Evolutionary conservation across 2,113 vertebrate genomes (phyloP), one percentile per base, ranked within the genome.

Genomic region (Microtus richardsoni): DNA sequence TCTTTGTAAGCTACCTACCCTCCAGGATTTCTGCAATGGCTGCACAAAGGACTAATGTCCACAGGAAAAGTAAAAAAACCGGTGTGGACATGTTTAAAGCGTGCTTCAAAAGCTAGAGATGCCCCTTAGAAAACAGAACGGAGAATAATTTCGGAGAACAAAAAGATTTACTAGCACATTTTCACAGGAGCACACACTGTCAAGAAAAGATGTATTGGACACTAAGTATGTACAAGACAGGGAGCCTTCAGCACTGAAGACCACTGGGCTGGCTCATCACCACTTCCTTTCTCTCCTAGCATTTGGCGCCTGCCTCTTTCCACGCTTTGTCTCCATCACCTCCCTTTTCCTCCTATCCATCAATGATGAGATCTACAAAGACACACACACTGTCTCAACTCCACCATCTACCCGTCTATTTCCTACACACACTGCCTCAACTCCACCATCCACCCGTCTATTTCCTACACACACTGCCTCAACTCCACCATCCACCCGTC

Each of bases 81-180:
- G 74, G 4, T 7, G 22, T 28, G 91, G 79, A 44, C 74, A 92
- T 90, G 62, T 64, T 79, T 96, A 80, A 95, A 88, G 89, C 7
- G 36, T 0, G 78, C 54, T 79, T 36, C 28, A 54, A 84, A 78
- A 78, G 64, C 12, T 24, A 64, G 24, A 54, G 10, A 77, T 52
- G 7, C 12, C 82, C 89, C 91, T 89, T 88, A 47, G 49, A 89
- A 88, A 88, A 95, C 52, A 82, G 82, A 94, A 91, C 3, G 26
- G 91, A 75, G 49, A 85, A 60, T 68, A 92, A 93, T 36, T 90
- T 89, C 58, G 39, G 16, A 80, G 41, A 66, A 92, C n/a, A 83
- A 66, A 89, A 60, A 33, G 19, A 89, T 73, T 66, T 33, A 60
- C 82, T n/a, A 93, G 52, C 33, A 71, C 14, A 68, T 71, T 16